Evolutionary conservation across 2,113 vertebrate genomes (phyloP).

Genomic region (Lepus timidus): DNA sequence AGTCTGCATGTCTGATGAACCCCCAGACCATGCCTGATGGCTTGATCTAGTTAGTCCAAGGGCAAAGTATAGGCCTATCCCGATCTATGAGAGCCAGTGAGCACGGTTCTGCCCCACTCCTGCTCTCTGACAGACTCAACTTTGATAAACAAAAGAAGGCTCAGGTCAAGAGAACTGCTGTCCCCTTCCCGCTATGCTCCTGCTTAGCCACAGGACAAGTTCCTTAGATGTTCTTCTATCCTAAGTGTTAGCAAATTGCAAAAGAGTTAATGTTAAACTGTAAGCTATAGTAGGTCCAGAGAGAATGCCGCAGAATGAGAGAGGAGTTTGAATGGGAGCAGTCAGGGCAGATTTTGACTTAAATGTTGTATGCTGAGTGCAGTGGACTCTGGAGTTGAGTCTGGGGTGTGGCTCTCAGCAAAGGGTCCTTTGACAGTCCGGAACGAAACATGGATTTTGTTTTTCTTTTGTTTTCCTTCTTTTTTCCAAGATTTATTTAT

Average conservation of each 20-base stretch:
- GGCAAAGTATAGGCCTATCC: background rate
- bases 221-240: conserved; percentile 25
- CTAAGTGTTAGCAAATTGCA: conserved; percentile 1
- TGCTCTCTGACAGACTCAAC: conserved; percentile 37
- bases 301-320: background rate
- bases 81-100: background rate
- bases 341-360: background rate
- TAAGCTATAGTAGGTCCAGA: background rate
- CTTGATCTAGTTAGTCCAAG: background rate
- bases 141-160: conserved; percentile 35
- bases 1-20: background rate
- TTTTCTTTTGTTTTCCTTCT: too few species aligned
- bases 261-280: background rate
- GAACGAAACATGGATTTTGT: background rate
- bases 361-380: background rate
- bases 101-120: background rate
- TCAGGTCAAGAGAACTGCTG: background rate
- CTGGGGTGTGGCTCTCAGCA: background rate
- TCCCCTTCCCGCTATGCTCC: background rate
- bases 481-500: too few species aligned
- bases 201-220: background rate
- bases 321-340: background rate
- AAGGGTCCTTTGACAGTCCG: background rate
- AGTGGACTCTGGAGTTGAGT: background rate
- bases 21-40: background rate